Conservation (phyloP, 2,113 vertebrate genomes). For the Hippopotamus amphibius region DNA sequence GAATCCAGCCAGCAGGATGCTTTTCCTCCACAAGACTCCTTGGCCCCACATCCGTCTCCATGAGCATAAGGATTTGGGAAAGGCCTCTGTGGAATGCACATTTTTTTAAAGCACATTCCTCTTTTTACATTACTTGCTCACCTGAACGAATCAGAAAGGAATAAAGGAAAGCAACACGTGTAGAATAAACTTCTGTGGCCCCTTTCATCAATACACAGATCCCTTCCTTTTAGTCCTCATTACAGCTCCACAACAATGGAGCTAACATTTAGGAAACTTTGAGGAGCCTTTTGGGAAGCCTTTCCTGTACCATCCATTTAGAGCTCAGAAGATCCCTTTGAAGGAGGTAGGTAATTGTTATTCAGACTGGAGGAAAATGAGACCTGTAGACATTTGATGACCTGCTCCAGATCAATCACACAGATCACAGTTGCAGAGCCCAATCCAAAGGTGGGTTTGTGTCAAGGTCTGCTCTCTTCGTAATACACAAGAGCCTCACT, state of each 20-base stretch:
- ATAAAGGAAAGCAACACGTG: not conserved
- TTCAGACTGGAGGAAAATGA: not conserved
- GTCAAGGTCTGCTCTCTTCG: not conserved
- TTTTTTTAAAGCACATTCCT: not conserved
- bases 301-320: not conserved
- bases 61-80: not conserved
- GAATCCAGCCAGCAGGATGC: not conserved
- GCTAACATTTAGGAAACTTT: not conserved
- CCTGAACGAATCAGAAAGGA: not conserved
- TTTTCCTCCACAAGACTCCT: not conserved
- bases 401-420: no score
- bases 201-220: not conserved
- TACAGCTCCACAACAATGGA: accelerated
- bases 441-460: not conserved
- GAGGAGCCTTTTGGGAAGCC: not conserved
- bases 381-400: not conserved
- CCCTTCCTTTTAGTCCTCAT: not conserved
- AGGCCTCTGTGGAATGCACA: not conserved
- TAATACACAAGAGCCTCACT: not conserved
- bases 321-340: not conserved
- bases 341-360: not conserved
- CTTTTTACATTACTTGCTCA: not conserved
- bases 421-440: accelerated
- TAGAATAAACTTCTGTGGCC: not conserved
- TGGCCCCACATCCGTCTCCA: accelerated